phyloP scores from a whole-genome alignment of 2,113 vertebrate genomes.

The Chloebia gouldiae region DNA sequence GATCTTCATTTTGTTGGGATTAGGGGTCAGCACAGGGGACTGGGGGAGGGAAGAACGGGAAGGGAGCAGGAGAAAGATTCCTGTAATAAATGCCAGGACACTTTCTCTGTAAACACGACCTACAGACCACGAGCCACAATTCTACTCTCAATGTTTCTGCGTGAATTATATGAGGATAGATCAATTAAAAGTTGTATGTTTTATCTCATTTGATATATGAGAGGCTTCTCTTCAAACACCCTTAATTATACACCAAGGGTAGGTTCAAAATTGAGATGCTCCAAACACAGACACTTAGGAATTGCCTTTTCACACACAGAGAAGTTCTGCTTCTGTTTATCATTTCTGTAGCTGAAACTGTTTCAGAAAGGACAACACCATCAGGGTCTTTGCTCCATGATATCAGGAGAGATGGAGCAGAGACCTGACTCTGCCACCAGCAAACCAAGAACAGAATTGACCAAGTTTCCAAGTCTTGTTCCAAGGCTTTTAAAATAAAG shows the following conservation, averaged over 20 bases:
- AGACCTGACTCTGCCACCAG: background rate
- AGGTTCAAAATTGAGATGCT: background rate
- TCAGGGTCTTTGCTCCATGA: background rate
- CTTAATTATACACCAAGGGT: background rate
- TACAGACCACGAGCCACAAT: background rate
- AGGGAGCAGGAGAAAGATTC: background rate
- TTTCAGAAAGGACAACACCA: background rate
- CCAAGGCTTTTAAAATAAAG: background rate
- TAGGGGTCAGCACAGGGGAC: slow-evolving; percentile 41
- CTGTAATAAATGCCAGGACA: slow-evolving; percentile 20
- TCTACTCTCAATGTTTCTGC: background rate
- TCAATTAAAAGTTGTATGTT: background rate
- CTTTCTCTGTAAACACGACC: background rate
- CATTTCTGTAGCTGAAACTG: background rate
- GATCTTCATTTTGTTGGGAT: slow-evolving; percentile 66
- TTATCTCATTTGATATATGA: background rate
- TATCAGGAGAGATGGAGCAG: rapidly evolving
- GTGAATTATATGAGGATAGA: background rate
- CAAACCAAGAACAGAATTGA: background rate
- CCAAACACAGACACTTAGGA: background rate
- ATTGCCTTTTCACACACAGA: background rate
- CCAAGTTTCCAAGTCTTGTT: background rate
- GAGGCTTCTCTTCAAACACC: background rate
- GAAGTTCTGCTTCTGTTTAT: background rate
- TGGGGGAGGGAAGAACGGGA: background rate